Base-by-base conservation (phyloP, 1,140 invertebrate species). In the Spodoptera litura region DNA sequence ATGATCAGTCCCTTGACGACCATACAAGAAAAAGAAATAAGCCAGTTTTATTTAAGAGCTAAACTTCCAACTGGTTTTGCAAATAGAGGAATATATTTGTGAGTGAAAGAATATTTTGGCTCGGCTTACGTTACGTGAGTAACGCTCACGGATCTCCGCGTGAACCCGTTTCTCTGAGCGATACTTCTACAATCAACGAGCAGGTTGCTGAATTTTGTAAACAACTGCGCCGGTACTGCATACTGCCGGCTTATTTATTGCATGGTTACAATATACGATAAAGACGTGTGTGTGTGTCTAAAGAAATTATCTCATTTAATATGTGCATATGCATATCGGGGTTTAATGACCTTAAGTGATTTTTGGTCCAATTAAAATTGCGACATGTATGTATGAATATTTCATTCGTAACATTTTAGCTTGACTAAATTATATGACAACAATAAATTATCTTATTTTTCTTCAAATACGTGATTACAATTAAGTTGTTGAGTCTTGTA, bases 11-110 rank as follows among this genome's bases (percentile, higher is more conserved):
- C 66, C 66, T 49, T 6, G 66, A 15, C 66, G 66, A 70, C 25
- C 66, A 52, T 31, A 52, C 49, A 52, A 25, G 49, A 70, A 27
- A 70, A 70, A 53, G 20, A 70, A 70, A 68, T 51, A 68, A 70
- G 49, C 49, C 49, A 70, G 25, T 70, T 70, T 70, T 70, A 70
- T 70, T 70, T 70, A 70, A 66, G 62, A 66, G 62, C 62, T 66
- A 66, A 49, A 70, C 49, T 70, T 70, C 51, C 49, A 70, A 70
- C 61, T 53, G 66, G 38, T 70, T 53, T 70, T 31, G 49, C 66
- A 53, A 70, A 70, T 70, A 27, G 15, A 27, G 25, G 44, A 52
- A 70, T 70, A 70, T 53, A 52, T 70, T 53, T 52, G n/a, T 31
- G 52, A 15, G 25, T 27, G 52, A 56, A 11, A 2, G 25, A 31